Conservation (phyloP, 2,797 vertebrate genomes). For the Sylvilagus floridanus region DNA sequence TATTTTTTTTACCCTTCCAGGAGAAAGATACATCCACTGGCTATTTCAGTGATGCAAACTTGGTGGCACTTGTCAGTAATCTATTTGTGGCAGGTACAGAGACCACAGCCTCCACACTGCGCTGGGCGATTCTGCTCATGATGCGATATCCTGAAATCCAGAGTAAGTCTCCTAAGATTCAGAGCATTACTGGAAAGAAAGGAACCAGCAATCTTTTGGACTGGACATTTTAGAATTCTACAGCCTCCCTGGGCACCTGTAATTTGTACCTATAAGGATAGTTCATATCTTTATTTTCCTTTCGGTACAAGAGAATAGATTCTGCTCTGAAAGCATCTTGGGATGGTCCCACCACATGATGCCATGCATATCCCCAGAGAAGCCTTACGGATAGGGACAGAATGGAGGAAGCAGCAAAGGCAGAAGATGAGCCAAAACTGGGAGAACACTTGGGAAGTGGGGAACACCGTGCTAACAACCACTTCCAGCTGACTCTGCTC, state of each 20-base stretch:
- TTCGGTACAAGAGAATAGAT: background rate
- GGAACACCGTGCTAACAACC: background rate
- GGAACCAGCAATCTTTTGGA: background rate
- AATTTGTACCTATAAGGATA: background rate
- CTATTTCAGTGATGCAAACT: conserved; percentile 84
- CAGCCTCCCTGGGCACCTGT: background rate
- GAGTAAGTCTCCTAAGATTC: conserved; percentile 76
- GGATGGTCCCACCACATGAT: background rate
- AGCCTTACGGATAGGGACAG: background rate
- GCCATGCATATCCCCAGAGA: background rate
- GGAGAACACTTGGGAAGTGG: background rate
- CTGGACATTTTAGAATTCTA: background rate
- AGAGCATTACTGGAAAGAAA: background rate
- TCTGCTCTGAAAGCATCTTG: background rate
- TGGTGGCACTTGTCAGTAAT: conserved; percentile 80
- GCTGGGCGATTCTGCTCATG: conserved; percentile 87
- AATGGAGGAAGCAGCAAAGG: background rate
- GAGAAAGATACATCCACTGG: conserved; percentile 78
- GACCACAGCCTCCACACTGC: conserved; percentile 84
- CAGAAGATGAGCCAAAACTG: background rate
- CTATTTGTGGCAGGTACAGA: conserved; percentile 87
- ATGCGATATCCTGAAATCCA: conserved; percentile 86
- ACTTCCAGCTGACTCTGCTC: background rate
- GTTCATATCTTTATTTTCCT: background rate
- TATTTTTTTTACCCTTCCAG: conserved; percentile 74